Conservation (phyloP, 2,113 vertebrate species). For the Pelobates fuscus region DNA sequence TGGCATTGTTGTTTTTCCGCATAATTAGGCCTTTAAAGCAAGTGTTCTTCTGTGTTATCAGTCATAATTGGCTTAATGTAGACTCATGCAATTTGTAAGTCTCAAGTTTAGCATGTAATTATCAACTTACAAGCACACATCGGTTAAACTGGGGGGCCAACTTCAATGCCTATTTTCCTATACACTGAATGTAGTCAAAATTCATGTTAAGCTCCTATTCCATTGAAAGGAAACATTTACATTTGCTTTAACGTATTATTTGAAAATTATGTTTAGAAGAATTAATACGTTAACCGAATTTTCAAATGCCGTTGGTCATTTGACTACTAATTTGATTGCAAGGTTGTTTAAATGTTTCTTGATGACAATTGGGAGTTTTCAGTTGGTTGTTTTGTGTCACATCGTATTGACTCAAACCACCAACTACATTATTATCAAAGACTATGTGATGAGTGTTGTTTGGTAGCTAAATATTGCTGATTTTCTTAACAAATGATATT, state of each 20-base stretch:
- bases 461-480: slow-evolving; percentile 29
- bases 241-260: slow-evolving; percentile 74
- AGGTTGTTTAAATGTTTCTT: slow-evolving; percentile 60
- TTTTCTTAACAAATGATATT: slow-evolving; percentile 45
- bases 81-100: background rate
- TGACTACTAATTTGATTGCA: slow-evolving; percentile 90
- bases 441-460: slow-evolving; percentile 24
- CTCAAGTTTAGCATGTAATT: slow-evolving; percentile 27
- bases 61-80: slow-evolving; percentile 6
- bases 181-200: slow-evolving; percentile 72
- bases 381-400: slow-evolving; percentile 37
- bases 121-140: slow-evolving; percentile 16
- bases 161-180: slow-evolving; percentile 81
- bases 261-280: slow-evolving; percentile 66
- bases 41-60: slow-evolving; percentile 27
- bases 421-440: slow-evolving; percentile 20
- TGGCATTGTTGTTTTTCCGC: slow-evolving; percentile 12
- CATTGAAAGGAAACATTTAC: slow-evolving; percentile 80
- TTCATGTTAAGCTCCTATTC: slow-evolving; percentile 62
- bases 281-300: slow-evolving; percentile 71
- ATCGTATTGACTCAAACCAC: slow-evolving; percentile 33
- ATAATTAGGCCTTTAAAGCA: slow-evolving; percentile 20
- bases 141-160: slow-evolving; percentile 45
- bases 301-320: slow-evolving; percentile 83
- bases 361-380: slow-evolving; percentile 48